These are phyloP conservation scores for Tipula lateralis DNA, from an alignment of 2,888 invertebrate species.

Conservation along the genomic window DNA sequence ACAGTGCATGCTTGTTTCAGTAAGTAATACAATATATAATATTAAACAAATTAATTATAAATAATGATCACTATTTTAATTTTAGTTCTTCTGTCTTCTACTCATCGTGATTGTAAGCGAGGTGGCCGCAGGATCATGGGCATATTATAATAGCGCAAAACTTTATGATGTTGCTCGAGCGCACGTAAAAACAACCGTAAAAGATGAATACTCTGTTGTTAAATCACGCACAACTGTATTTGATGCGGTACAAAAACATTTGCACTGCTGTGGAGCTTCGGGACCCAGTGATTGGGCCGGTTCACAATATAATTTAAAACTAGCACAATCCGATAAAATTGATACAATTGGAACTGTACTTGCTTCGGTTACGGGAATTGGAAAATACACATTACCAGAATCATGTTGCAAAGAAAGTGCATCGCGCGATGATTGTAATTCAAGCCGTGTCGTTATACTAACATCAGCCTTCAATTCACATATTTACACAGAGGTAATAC, in stretches of 20 bases:
- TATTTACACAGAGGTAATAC: slow-evolving; percentile 52
- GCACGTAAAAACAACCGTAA: slow-evolving; percentile 59
- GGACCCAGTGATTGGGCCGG: slow-evolving; percentile 67
- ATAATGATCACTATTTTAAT: slow-evolving; percentile 34
- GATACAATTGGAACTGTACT: neutral
- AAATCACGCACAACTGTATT: slow-evolving; percentile 57
- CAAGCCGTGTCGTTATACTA: slow-evolving; percentile 50
- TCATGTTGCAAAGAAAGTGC: slow-evolving; percentile 54
- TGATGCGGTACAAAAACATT: slow-evolving; percentile 62
- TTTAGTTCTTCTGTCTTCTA: slow-evolving; percentile 71
- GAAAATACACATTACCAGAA: slow-evolving; percentile 56
- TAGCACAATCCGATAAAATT: slow-evolving; percentile 35
- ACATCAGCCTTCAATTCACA: slow-evolving; percentile 49
- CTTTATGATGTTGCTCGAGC: slow-evolving; percentile 60
- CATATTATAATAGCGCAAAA: slow-evolving; percentile 64
- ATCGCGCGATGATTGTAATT: slow-evolving; percentile 51
- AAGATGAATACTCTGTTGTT: slow-evolving; percentile 57
- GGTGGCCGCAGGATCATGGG: slow-evolving; percentile 72
- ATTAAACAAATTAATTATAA: too few species aligned
- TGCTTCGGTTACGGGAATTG: slow-evolving; percentile 39
- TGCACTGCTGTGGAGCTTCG: slow-evolving; percentile 72
- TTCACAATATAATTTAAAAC: slow-evolving; percentile 55
- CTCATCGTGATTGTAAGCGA: slow-evolving; percentile 73
- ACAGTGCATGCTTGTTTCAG: slow-evolving; percentile 69
- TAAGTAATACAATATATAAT: slow-evolving; percentile 54